These are phyloP conservation scores for Myxocyprinus asiaticus DNA, from an alignment of 2,113 vertebrate species.

Conservation along the genomic window DNA sequence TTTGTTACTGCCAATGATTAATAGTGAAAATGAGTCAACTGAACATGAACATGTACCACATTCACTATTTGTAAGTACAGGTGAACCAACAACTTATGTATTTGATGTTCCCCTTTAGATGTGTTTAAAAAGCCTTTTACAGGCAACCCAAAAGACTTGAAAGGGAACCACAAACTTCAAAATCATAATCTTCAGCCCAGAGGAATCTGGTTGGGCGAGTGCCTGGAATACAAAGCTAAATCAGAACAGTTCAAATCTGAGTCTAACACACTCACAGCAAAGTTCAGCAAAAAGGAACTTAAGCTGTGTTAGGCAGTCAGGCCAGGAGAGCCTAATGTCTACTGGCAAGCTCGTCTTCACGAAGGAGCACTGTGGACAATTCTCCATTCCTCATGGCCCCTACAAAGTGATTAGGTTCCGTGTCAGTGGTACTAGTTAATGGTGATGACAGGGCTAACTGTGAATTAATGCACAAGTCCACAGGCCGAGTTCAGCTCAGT, in stretches of 20 bases:
- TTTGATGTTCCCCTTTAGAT: conserved; percentile 8
- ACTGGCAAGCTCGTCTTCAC: conserved; percentile 38
- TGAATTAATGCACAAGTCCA: conserved; percentile 30
- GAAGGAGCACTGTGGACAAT: conserved; percentile 31
- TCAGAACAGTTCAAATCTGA: conserved; percentile 9
- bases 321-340: conserved; percentile 34
- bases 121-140: conserved; percentile 2
- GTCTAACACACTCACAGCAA: background rate
- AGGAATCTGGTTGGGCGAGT: background rate
- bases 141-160: conserved; percentile 24
- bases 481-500: background rate
- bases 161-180: conserved; percentile 37
- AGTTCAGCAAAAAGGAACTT: background rate
- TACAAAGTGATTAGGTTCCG: conserved; percentile 41
- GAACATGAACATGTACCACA: background rate
- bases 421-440: conserved; percentile 44
- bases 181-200: conserved; percentile 8
- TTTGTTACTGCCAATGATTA: conserved; percentile 21
- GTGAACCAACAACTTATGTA: conserved; percentile 16
- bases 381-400: conserved; percentile 28
- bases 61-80: background rate
- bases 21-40: background rate
- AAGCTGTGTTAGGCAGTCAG: conserved; percentile 27
- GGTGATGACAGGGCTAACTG: conserved; percentile 46
- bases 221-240: conserved; percentile 13